Evolutionary conservation across 2,797 vertebrate genomes (phyloP).

Genomic region (Silurus aristotelis): DNA sequence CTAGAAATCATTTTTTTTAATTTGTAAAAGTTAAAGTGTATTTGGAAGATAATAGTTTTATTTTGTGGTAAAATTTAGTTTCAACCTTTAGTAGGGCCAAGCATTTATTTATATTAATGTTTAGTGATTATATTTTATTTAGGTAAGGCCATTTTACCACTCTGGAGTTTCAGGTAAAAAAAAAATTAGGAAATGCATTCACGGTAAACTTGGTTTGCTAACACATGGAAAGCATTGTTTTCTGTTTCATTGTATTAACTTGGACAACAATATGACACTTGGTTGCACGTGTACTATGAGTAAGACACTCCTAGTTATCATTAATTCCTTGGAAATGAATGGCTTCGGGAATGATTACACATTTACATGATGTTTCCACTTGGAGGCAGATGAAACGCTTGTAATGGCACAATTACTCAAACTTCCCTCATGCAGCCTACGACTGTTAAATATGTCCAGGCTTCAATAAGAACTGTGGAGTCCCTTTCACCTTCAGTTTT

Average conservation of each 20-base stretch:
- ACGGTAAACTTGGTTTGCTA: neutral
- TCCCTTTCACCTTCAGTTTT: constrained; percentile 43
- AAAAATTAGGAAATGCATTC: neutral
- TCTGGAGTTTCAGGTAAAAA: neutral
- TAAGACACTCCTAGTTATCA: constrained; percentile 41
- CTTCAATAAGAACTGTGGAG: constrained; percentile 42
- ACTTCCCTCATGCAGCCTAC: constrained; percentile 12
- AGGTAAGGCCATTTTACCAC: neutral
- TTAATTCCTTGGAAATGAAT: constrained; percentile 41
- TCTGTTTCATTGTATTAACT: neutral
- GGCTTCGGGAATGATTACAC: constrained; percentile 51
- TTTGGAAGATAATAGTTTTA: neutral
- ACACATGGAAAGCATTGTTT: neutral
- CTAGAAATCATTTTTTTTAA: neutral
- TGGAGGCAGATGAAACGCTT: constrained; percentile 62
- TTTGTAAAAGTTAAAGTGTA: neutral
- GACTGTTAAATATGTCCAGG: constrained; percentile 21
- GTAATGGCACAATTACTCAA: constrained; percentile 12
- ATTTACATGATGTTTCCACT: constrained; percentile 59
- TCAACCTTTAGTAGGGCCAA: neutral
- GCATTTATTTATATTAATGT: neutral
- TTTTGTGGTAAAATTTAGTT: neutral
- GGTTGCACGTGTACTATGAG: constrained; percentile 48
- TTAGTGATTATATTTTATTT: neutral
- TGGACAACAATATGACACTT: constrained; percentile 41